Evolutionary conservation across 2,113 vertebrate genomes (phyloP).

Genomic region (Erythrocercus mccallii): DNA sequence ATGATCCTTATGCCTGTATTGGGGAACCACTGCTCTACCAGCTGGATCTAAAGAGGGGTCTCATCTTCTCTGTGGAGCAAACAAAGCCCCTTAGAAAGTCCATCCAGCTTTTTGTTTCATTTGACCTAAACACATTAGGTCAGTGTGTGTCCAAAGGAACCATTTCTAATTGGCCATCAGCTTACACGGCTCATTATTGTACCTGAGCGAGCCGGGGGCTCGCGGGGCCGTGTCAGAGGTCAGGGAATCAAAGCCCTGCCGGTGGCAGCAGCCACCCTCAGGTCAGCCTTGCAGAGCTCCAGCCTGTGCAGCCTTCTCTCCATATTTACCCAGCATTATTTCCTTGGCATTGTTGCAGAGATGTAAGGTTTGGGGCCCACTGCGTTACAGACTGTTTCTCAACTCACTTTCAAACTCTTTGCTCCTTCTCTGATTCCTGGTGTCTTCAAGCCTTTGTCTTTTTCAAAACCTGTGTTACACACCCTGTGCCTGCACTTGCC

Average conservation of each 20-base stretch:
- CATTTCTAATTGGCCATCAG: constrained; percentile 71
- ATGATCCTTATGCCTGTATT: background rate
- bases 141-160: constrained; percentile 65
- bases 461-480: background rate
- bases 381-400: background rate
- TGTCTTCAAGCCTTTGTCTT: constrained; percentile 41
- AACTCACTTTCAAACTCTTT: constrained; percentile 42
- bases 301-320: constrained; percentile 25
- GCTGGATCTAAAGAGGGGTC: constrained; percentile 60
- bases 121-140: constrained; percentile 69
- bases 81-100: constrained; percentile 65
- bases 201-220: constrained; percentile 45
- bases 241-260: constrained; percentile 36
- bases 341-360: constrained; percentile 54
- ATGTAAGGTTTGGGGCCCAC: constrained; percentile 46
- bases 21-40: constrained; percentile 37
- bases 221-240: constrained; percentile 29
- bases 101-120: constrained; percentile 67
- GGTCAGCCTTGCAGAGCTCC: constrained; percentile 50
- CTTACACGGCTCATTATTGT: constrained; percentile 68
- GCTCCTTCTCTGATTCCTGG: constrained; percentile 30
- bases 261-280: constrained; percentile 44
- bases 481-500: background rate
- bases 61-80: constrained; percentile 51
- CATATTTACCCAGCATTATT: constrained; percentile 52